Evolutionary conservation across 2,113 vertebrate genomes (phyloP), one percentile per base, ranked within the genome.

Genomic region (Eublepharis macularius): DNA sequence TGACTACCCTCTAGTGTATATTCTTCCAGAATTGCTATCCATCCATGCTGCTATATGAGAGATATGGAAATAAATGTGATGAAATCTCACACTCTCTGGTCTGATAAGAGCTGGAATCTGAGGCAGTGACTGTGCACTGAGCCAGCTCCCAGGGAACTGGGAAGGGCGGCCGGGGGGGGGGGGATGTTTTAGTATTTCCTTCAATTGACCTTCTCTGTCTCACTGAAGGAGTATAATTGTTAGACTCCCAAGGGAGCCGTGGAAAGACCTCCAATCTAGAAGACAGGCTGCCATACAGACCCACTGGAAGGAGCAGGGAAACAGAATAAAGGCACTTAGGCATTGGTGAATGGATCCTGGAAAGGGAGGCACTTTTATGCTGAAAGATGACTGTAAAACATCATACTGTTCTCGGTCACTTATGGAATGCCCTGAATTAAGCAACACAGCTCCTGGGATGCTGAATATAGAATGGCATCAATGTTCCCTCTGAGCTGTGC

Each of bases 1-100:
- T 91, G 89, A 93, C 93, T 92, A 91, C 94, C 91, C 91, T 92
- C 91, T 91, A 87, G 88, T 91, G 91, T 93, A 91, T 93, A 75
- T 86, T 90, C 87, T 91, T 92, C 90, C 86, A 84, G 84, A 85
- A 85, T 73, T 90, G 79, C 76, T 91, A 84, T 70, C 90, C 75
- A 57, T 86, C 88, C 83, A 68, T 32, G 47, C 68, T 92, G 45
- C 54, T 74, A 80, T 90, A 80, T 73, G 84, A 86, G 89, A 91
- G 86, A 80, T 80, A 88, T 83, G 90, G 87, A 89, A 92, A 82
- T 80, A 49, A 70, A 84, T 75, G 60, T 1, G 6, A 86, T 76
- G 84, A 85, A 92, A 92, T 88, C 76, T 91, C 88, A 91, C 81
- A 75, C 85, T 88, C 86, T 74, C 41, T 85, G 63, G 85, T 26